Base-by-base conservation (phyloP, 2,888 invertebrate species). In the Rhabditoides inermis region DNA sequence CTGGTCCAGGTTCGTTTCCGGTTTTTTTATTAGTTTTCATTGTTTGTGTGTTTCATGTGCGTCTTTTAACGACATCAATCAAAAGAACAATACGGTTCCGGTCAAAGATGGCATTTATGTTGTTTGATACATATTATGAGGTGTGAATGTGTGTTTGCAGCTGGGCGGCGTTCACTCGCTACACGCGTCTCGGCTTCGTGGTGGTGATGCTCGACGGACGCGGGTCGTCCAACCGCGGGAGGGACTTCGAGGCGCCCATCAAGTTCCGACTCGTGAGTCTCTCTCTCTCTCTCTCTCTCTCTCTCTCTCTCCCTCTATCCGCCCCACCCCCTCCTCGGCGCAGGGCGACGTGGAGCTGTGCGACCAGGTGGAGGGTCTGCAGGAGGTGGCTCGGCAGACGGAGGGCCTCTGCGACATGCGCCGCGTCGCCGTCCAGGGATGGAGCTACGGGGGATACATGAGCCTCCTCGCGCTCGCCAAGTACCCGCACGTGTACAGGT, bases 361-460 rank as follows among this genome's bases (percentile, higher is more conserved):
- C 37, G 94, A 95, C 79, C 94, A 98, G 82, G 88, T 91, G 2
- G 91, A 95, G 80, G 90, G 92, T 0, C 78, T 98, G 45, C 84
- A 85, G 65, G 87, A 87, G 84, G 79, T 94, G 52, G 85, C 47
- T 2, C 47, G 45, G 45, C 40, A 46, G 2, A 48, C 37, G 18
- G 56, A 49, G 27, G 68, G 18, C 40, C 90, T 86, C 70, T 88
- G 99, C 58, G 98, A 99, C 77, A 83, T 91, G 82, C 84, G 84
- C 65, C 82, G 95, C 44, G 85, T 99, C 15, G 94, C 90, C 0
- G 88, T 98, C 68, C 90, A 91, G 77, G 98, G 98, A 0, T 98
- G 95, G 94, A 94, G 94, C 40, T 99, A 98, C 76, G 98, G 95
- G 82, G 98, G 95, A 27, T 98, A 95, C 81, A 83, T 98, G 35